Base-by-base conservation (phyloP, 2,888 invertebrate species). In the Cataglyphis albicans region DNA sequence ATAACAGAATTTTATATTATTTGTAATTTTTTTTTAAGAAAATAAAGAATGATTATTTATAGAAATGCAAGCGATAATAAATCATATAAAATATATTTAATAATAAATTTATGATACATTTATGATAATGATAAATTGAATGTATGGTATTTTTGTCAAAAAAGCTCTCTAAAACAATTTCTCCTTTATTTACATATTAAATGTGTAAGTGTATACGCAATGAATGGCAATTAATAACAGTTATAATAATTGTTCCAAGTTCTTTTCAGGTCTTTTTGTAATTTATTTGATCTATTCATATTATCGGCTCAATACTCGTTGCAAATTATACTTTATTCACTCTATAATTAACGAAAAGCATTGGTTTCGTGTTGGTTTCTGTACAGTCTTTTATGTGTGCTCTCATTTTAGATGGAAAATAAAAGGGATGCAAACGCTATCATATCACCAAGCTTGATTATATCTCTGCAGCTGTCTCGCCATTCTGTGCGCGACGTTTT, bases 351-450 rank as follows among this genome's bases (percentile, higher is more conserved):
- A 32, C 44, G 74, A 84, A 78, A 78, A 72, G 75, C 57, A 44
- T 82, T 59, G 29, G 67, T 55, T 38, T 82, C 52, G 32, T 59
- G 52, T 52, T 52, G 68, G 75, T 73, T 82, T 63, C 68, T 59
- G 57, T n/a, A 15, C 67, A 55, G 55, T 55, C 29, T 29, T 52
- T 38, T 32, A 55, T n/a, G 61, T 55, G 52, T 48, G 35, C 41
- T 41, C 63, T 7, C 18, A 35, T 21, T 44, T 9, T 29, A n/a
- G 41, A 52, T 48, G 63, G 44, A 78, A 67, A 81, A 83, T 63
- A 74, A 67, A 81, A 83, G 61, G 81, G 83, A 41, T 87, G 82
- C 74, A 70, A 88, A 83, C 75, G 86, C 63, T 81, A 75, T 59
- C 38, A 70, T 59, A 83, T 63, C 75, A 82, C 83, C 80, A 85